Percentiles rank a stretch among this genome's conserved stretches.
Conservation (phyloP, 2,113 vertebrate species). For the Psilopogon haemacephalus region DNA sequence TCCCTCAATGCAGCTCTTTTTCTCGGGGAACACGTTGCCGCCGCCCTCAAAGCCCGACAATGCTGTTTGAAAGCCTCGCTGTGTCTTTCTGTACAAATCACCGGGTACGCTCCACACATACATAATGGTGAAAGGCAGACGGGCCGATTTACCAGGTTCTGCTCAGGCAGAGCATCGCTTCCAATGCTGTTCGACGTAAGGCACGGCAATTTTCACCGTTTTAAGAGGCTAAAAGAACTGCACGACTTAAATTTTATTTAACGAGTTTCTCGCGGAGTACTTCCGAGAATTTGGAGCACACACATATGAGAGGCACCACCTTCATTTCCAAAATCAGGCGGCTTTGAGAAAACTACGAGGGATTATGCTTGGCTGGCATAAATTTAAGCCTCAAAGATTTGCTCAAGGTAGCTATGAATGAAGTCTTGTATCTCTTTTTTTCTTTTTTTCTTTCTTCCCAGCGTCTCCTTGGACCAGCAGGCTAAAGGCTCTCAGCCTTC, state of each 20-base stretch:
- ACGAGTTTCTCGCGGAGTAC: neutral
- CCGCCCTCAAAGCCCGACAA: neutral
- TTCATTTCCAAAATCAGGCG: neutral
- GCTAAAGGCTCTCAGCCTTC: no score
- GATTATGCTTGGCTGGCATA: neutral
- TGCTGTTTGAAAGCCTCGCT: neutral
- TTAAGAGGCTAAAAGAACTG: neutral
- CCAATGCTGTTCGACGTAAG: neutral
- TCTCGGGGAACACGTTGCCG: neutral
- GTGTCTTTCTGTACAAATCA: neutral
- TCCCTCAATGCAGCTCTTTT: neutral
- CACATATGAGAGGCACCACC: neutral
- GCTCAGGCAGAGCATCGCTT: neutral
- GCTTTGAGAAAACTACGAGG: neutral
- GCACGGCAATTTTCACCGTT: neutral
- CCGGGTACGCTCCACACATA: rapidly evolving
- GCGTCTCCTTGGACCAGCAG: neutral
- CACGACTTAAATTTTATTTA: neutral
- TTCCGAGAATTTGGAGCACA: neutral
- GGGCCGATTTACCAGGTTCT: neutral
- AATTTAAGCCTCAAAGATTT: neutral
- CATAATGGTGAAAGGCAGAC: neutral
- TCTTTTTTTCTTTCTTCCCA: neutral
- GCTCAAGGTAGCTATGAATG: neutral
- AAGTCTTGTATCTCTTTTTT: neutral